Evolutionary conservation across 1,140 invertebrate genomes (phyloP), one percentile per base, ranked within the genome.

Genomic region (Bombus impatiens): DNA sequence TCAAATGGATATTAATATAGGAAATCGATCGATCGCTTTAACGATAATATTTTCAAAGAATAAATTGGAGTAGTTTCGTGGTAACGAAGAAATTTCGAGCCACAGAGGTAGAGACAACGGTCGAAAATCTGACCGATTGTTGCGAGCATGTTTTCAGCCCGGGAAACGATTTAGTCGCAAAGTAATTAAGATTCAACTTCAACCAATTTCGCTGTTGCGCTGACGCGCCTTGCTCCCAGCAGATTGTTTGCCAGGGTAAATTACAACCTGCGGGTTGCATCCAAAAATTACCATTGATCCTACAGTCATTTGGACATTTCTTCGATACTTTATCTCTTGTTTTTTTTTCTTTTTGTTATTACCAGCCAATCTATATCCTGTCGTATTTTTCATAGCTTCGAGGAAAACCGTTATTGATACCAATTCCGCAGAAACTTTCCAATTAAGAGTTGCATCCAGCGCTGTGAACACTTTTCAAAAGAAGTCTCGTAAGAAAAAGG

Each of bases 121-220:
- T 32, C 9, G 47, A 37, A 77, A 67, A 35, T 42, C 6, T 28
- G 44, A 13, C 10, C 44, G 42, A 37, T 28, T 37, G 9, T 18
- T 4, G 6, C 3, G 13, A 25, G 5, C 28, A 28, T 3, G 22
- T 4, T 47, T 42, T 9, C 28, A 28, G 5, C 25, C 3, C 22
- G 62, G 32, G 18, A 79, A 80, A 80, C 53, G 44, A 70, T 70
- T 70, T 40, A 44, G 65, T 25, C 32, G n/a, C 25, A 18, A 44
- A 65, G 77, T 78, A 78, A 78, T 78, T 78, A 44, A 13, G 32
- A 65, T 78, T 44, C 77, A 67, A 44, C n/a, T 65, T 62, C 10
- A 59, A 65, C 18, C 59, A 32, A 44, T 65, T 65, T 59, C 47
- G 18, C 25, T n/a, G 9, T 40, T 32, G 18, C 25, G 47, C 25